A percentile compares a stretch with the other conserved stretches of the same genome.
Evolutionary conservation across 2,888 invertebrate species (phyloP).

Genomic region (Caenorhabditis uteleia): DNA sequence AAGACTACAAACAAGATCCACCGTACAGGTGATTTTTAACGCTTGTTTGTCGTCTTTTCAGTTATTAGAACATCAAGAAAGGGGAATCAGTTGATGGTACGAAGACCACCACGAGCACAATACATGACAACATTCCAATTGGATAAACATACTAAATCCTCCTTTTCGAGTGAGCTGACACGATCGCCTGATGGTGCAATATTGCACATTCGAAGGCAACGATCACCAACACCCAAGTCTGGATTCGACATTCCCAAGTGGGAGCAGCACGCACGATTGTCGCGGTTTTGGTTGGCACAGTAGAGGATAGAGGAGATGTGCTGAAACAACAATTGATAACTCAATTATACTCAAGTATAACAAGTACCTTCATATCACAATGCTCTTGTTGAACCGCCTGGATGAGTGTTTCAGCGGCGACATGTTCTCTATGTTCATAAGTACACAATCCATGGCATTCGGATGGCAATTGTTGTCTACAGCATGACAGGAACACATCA

Average conservation of each 20-base stretch:
- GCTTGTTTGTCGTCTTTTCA: too few species aligned
- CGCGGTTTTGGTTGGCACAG: slow-evolving; percentile 67
- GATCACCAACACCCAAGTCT: slow-evolving; percentile 62
- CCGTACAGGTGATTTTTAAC: too few species aligned
- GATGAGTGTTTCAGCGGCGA: slow-evolving; percentile 63
- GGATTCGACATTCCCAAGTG: slow-evolving; percentile 58
- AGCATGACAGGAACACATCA: slow-evolving; percentile 65
- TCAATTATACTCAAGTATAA: neutral
- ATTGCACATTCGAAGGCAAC: slow-evolving; percentile 66
- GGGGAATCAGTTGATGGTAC: slow-evolving; percentile 56
- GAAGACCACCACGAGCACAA: slow-evolving; percentile 63
- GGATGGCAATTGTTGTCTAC: slow-evolving; percentile 63
- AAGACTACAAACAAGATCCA: too few species aligned
- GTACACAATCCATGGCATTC: slow-evolving; percentile 65
- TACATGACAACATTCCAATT: slow-evolving; percentile 69
- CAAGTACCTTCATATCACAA: slow-evolving; percentile 47
- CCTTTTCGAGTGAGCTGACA: slow-evolving; percentile 58
- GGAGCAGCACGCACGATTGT: slow-evolving; percentile 66
- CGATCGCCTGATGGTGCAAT: slow-evolving; percentile 54
- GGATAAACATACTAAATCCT: slow-evolving; percentile 63
- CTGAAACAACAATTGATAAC: slow-evolving; percentile 18
- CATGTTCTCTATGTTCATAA: slow-evolving; percentile 66
- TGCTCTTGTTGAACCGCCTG: slow-evolving; percentile 57
- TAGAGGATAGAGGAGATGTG: slow-evolving; percentile 60
- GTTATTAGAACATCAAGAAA: too few species aligned